A percentile compares a stretch with the other conserved stretches of the same genome.
Evolutionary conservation across 2,797 vertebrate species (phyloP).

Genomic region (Avahi laniger): DNA sequence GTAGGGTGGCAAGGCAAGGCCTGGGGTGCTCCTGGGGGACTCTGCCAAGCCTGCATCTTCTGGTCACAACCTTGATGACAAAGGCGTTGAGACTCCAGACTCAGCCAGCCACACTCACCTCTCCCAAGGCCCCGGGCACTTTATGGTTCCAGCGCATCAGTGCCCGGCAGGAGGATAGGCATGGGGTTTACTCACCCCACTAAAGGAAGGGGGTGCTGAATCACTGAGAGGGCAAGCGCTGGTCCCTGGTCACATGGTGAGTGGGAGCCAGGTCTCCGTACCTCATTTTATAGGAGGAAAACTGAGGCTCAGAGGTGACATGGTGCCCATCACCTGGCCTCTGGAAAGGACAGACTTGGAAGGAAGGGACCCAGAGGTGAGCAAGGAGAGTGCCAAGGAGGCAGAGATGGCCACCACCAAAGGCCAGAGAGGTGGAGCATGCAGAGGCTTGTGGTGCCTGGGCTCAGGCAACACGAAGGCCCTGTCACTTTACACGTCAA

Average conservation of each 20-base stretch:
- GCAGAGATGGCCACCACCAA: neutral
- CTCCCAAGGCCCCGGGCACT: neutral
- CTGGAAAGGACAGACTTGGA: neutral
- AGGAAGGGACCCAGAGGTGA: neutral
- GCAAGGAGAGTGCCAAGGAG: no score
- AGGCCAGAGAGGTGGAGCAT: neutral
- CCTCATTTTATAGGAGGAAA: neutral
- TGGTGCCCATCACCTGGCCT: fast-evolving
- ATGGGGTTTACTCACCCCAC: neutral
- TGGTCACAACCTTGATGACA: neutral
- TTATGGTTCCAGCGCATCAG: neutral
- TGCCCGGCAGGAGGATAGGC: neutral
- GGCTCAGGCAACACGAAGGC: no score
- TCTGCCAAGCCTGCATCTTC: neutral
- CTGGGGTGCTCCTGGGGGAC: neutral
- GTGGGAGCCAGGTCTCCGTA: neutral
- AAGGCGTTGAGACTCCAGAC: neutral
- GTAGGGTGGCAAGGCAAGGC: neutral
- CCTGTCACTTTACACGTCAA: neutral
- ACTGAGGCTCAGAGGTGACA: neutral
- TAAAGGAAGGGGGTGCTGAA: neutral
- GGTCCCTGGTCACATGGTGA: neutral
- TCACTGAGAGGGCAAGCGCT: neutral
- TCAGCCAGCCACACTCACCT: neutral
- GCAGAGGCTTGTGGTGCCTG: neutral